Evolutionary conservation across 2,113 vertebrate species (phyloP), one percentile per base, ranked within the genome.

Genomic region (Brachirus orientalis): DNA sequence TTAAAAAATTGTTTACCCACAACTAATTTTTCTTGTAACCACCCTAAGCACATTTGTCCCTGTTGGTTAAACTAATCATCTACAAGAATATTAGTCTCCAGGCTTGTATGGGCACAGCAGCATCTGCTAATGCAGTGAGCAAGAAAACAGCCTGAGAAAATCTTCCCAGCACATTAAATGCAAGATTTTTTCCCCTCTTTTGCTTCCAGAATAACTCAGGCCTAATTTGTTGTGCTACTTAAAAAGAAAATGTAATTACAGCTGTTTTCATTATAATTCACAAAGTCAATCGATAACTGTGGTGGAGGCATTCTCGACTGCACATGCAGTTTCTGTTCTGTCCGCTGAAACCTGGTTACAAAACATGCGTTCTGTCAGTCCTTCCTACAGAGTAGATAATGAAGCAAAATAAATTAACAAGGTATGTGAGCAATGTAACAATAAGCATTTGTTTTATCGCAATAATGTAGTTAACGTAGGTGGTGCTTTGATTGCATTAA

Each of bases 21-120:
- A 61, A 67, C 51, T 59, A 8, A 85, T 77, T 85, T 79, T 86
- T 71, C 53, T 77, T 66, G 43, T 56, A 75, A 77, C 54, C 77
- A 78, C 76, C 73, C 76, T 59, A 69, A 89, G 81, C 83, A 78
- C 51, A 86, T 85, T 83, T 86, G 43, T 86, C 68, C 64, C 50
- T 62, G 59, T 83, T 88, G 89, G 72, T 87, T 83, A 86, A 91
- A 90, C 83, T 88, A 88, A 91, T 91, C 74, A 82, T 88, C 88
- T 84, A 82, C 74, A 75, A 72, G 76, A 85, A 85, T 89, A 88
- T 90, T 79, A 91, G 85, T 86, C 86, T 68, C 86, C 64, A 55
- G 73, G 84, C 86, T 78, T 77, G 61, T 77, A 75, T 82, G 80
- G 77, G 84, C 75, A 75, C 62, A 71, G 82, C 76, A 82, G 79